phyloP scores from a whole-genome alignment of 2,113 vertebrate species.

The Dipodomys merriami region DNA sequence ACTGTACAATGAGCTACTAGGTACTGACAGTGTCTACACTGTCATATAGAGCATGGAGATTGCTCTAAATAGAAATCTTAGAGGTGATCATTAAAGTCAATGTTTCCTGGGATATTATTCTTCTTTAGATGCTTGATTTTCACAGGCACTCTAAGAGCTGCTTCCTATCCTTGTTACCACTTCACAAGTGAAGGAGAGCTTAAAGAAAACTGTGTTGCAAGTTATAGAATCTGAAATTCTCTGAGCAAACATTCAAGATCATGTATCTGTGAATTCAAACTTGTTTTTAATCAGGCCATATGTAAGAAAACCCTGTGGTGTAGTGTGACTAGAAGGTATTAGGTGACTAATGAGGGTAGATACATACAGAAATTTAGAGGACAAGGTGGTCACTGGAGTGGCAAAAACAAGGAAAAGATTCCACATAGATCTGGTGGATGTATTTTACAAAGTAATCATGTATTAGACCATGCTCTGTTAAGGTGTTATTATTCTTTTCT shows the following conservation, averaged over 20 bases:
- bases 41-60: background rate
- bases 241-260: background rate
- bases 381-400: background rate
- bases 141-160: background rate
- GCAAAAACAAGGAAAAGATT: background rate
- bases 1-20: background rate
- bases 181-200: background rate
- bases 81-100: background rate
- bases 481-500: background rate
- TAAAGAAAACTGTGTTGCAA: background rate
- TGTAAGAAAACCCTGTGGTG: background rate
- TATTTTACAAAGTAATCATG: background rate
- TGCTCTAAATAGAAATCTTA: background rate
- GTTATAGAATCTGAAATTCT: background rate
- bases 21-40: background rate
- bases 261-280: conserved; percentile 9
- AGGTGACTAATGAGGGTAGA: background rate
- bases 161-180: background rate
- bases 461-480: background rate
- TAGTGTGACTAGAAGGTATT: background rate
- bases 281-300: background rate
- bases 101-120: conserved; percentile 9
- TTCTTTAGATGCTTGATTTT: background rate
- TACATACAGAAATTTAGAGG: background rate
- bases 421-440: background rate